Percentiles rank a stretch among this genome's conserved stretches.
Conservation (phyloP, 2,888 invertebrate species). For the Latrodectus elegans region DNA sequence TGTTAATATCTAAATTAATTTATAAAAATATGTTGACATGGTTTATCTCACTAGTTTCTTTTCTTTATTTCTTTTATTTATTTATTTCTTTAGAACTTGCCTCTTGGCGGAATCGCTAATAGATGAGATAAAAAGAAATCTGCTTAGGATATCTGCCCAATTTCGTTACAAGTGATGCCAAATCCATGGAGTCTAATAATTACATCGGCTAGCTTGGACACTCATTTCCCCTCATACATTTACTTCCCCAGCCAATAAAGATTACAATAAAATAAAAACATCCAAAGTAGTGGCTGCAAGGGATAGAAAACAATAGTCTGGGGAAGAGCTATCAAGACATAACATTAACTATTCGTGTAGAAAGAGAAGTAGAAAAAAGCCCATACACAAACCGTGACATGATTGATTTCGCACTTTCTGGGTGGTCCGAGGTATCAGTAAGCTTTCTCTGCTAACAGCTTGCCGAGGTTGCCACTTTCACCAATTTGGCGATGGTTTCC, state of each 20-base stretch:
- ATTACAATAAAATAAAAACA: not conserved
- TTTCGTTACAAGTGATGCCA: conserved; percentile 40
- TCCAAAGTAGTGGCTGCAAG: conserved; percentile 10
- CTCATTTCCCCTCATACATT: not conserved
- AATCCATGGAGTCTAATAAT: conserved; percentile 26
- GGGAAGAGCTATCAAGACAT: conserved; percentile 63
- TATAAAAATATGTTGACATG: no score
- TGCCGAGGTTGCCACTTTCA: conserved; percentile 33
- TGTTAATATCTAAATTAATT: no score
- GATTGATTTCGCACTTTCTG: conserved; percentile 70
- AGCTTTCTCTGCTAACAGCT: conserved; percentile 62
- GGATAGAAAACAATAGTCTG: conserved; percentile 51
- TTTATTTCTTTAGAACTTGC: not conserved
- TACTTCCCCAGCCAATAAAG: not conserved
- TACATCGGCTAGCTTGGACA: conserved; percentile 9
- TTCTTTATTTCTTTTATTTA: no score
- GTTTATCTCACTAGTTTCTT: no score
- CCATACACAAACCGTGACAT: conserved; percentile 65
- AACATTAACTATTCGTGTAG: conserved; percentile 63
- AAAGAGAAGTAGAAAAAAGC: conserved; percentile 20
- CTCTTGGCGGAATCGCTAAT: conserved; percentile 8
- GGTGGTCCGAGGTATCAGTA: conserved; percentile 66
- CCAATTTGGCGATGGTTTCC: conserved; percentile 31
- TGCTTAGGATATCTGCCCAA: conserved; percentile 31
- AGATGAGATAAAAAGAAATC: conserved; percentile 15